phyloP scores from a whole-genome alignment of 2,113 vertebrate genomes.

The Platycercus adscitus region DNA sequence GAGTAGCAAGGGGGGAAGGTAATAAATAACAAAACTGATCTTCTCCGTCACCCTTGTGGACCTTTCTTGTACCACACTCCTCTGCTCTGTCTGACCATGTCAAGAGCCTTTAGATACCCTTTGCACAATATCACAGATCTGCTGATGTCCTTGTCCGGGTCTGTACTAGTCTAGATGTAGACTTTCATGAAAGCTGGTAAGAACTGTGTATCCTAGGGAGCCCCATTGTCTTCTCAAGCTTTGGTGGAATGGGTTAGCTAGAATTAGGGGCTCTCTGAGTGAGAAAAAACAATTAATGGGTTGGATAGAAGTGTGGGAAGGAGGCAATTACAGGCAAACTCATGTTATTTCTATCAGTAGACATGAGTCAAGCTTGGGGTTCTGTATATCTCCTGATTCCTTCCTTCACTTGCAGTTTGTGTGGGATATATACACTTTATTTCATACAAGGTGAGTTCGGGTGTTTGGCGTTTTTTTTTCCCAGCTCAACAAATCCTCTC shows the following conservation, averaged over 20 bases:
- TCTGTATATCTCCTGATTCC: neutral
- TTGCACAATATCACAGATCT: neutral
- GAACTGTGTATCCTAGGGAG: neutral
- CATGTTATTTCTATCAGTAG: neutral
- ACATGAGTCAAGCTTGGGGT: neutral
- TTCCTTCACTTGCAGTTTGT: neutral
- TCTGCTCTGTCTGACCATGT: neutral
- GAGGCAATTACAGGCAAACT: neutral
- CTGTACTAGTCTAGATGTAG: neutral
- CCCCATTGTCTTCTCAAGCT: accelerated
- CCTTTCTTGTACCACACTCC: neutral
- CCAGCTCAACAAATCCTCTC: conserved; percentile 18
- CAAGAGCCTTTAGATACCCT: neutral
- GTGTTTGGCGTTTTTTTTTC: neutral
- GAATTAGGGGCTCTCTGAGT: neutral
- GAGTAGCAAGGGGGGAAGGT: neutral
- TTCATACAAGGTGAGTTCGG: neutral
- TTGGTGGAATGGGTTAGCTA: neutral
- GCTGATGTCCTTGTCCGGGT: neutral
- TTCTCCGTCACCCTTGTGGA: neutral
- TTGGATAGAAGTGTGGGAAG: neutral
- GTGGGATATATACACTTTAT: neutral
- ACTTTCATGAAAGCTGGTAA: neutral
- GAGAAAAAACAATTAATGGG: neutral
- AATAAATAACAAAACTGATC: neutral